Evolutionary conservation across 2,113 vertebrate genomes (phyloP), one percentile per base, ranked within the genome.

Genomic region (Numenius arquata): DNA sequence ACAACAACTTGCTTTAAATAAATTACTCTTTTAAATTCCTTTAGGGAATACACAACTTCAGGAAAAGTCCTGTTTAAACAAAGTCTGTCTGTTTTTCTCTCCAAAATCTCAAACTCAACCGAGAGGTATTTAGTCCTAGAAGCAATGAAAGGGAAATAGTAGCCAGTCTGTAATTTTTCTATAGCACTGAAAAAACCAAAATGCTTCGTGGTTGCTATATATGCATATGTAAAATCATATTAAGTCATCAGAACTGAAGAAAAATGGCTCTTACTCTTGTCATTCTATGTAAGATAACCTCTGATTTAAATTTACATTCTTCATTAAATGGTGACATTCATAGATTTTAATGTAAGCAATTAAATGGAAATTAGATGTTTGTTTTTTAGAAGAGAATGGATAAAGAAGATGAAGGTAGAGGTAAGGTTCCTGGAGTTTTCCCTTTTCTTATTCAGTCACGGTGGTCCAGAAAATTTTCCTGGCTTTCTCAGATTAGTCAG

Each of bases 401-500:
- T 85, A 21, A 87, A 88, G 79, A 63, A 48, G 89, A 78, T 78
- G 43, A 89, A 68, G 58, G 34, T 63, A 17, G 8, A 21, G 22
- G 32, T 78, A 56, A 59, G 18, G 34, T 74, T 85, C n/a, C 53
- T 68, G 9, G 10, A 75, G 52, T 55, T 83, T 43, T 70, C 21
- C 58, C 75, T 90, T 73, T 87, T 81, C 73, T 93, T 76, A 20
- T 70, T 92, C 94, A 80, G 84, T 93, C 74, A 81, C 84, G 63
- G 30, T 59, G 47, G 71, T 88, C 84, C 91, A 67, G 80, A 91
- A 92, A 74, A 91, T 88, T 96, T 95, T 41, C 93, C 95, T 95
- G 94, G 68, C 87, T 96, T 90, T 88, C 86, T 94, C 89, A 92
- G 75, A 97, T 97, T 95, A 96, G 97, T 97, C 96, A 85, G 26